Percentiles rank a stretch among this genome's conserved stretches.
These are phyloP conservation scores for Bolinopsis microptera DNA, from an alignment of 37 sponge, comb jelly and placozoan species.

Conservation along the genomic window DNA sequence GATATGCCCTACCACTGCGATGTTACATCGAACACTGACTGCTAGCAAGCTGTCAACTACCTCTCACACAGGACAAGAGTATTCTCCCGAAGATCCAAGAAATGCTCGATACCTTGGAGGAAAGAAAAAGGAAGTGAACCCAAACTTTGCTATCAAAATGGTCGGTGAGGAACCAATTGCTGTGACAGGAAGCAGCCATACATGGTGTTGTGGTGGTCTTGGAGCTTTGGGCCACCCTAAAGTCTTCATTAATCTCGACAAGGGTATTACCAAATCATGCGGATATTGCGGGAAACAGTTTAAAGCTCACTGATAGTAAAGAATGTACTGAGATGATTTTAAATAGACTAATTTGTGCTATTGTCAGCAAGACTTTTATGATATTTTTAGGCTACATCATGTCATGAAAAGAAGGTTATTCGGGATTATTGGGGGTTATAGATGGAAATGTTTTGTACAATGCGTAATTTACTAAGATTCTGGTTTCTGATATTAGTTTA, in stretches of 20 bases:
- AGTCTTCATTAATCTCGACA: slow-evolving; percentile 50
- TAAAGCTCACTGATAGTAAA: slow-evolving; percentile 51
- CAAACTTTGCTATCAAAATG: slow-evolving; percentile 63
- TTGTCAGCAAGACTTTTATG: no score
- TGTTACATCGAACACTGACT: not conserved
- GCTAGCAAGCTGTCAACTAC: not conserved
- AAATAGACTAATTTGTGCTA: not conserved
- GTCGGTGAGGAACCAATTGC: slow-evolving; percentile 39
- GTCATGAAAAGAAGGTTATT: no score
- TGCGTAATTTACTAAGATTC: no score
- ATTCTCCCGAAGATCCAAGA: not conserved
- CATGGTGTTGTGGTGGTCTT: slow-evolving; percentile 44
- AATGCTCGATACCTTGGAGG: slow-evolving; percentile 57
- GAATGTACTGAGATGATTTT: not conserved
- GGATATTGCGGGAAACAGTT: slow-evolving; percentile 63
- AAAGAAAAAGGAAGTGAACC: slow-evolving; percentile 38
- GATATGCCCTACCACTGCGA: not conserved
- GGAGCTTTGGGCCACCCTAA: slow-evolving; percentile 40
- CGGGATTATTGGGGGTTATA: no score
- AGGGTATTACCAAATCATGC: slow-evolving; percentile 37
- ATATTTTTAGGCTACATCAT: no score
- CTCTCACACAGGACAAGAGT: slow-evolving; percentile 51
- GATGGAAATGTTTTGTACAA: no score
- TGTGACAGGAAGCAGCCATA: slow-evolving; percentile 8
- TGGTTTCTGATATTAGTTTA: no score